Conservation (phyloP, 2,113 vertebrate species). For the Oryzias curvinotus region DNA sequence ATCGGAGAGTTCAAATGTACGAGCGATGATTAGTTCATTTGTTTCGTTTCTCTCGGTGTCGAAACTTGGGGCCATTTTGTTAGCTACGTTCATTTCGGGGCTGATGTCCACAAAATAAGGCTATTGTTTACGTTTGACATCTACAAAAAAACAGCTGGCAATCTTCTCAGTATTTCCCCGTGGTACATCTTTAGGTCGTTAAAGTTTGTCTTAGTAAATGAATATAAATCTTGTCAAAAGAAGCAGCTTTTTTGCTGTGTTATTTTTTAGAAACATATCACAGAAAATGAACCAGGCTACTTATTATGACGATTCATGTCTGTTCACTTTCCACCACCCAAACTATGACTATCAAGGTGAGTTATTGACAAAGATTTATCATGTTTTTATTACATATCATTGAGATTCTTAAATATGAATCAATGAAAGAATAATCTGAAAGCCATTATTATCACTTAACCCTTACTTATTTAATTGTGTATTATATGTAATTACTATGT, state of each 20-base stretch:
- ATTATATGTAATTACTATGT: slow-evolving; percentile 4
- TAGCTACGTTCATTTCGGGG: slow-evolving; percentile 23
- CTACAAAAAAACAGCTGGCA: not conserved
- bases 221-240: too few species aligned
- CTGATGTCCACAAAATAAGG: not conserved
- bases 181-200: not conserved
- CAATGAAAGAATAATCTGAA: too few species aligned
- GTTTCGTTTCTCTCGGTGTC: slow-evolving; percentile 10
- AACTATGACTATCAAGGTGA: too few species aligned
- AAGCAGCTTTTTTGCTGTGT: too few species aligned
- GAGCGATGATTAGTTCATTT: not conserved
- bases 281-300: too few species aligned
- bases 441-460: slow-evolving; percentile 15
- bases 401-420: too few species aligned
- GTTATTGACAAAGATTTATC: too few species aligned
- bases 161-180: not conserved
- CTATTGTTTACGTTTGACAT: not conserved
- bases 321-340: too few species aligned
- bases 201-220: too few species aligned
- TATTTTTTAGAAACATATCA: too few species aligned
- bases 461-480: not conserved
- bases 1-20: not conserved
- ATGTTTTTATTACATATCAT: too few species aligned
- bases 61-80: slow-evolving; percentile 63
- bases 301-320: too few species aligned